Evolutionary conservation across 2,888 invertebrate genomes (phyloP), one percentile per base, ranked within the genome.

Genomic region (Lepidonotus clava): DNA sequence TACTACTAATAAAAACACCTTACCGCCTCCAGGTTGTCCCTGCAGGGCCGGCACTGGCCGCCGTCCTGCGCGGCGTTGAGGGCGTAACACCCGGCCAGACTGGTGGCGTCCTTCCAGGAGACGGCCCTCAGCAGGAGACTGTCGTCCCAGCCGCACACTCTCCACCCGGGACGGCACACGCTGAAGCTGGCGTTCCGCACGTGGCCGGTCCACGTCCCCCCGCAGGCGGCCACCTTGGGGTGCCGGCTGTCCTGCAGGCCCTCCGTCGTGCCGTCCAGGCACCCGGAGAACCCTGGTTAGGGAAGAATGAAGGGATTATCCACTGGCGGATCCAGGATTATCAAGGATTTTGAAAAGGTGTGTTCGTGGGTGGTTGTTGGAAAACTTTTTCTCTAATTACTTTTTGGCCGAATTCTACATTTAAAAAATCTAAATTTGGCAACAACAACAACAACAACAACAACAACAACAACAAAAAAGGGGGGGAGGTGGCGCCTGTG

Each of bases 51-150:
- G 85, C 93, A 93, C 66, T 90, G 87, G 0, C 92, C 93, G 11
- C 92, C 92, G 90, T 93, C 93, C 85, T 93, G 92, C 6, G 93
- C 93, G 11, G 93, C 93, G 88, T 93, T 92, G 86, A 92, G 91
- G 34, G 92, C 92, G 86, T 90, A 93, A 87, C 93, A 93, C 32
- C 93, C 93, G 2, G 90, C 88, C 0, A 93, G 86, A 0, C 90
- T 88, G 32, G 90, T 89, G 6, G 93, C 93, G 6, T 91, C 91
- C 40, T 90, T 88, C 93, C 93, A 93, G 0, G 91, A 89, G 83
- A 93, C 89, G 66, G 90, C 90, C 83, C 90, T 88, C 36, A 93
- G 90, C 5, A 91, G 66, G 34, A 84, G 84, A 6, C 86, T 85
- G 34, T 91, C 91, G 32, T 91, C 86, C 89, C 91, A 91, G 18